Percentiles rank a stretch among this genome's conserved stretches.
These are phyloP conservation scores for Habroteleia sp. DNA, from an alignment of 2,888 invertebrate genomes.

Conservation along the genomic window DNA sequence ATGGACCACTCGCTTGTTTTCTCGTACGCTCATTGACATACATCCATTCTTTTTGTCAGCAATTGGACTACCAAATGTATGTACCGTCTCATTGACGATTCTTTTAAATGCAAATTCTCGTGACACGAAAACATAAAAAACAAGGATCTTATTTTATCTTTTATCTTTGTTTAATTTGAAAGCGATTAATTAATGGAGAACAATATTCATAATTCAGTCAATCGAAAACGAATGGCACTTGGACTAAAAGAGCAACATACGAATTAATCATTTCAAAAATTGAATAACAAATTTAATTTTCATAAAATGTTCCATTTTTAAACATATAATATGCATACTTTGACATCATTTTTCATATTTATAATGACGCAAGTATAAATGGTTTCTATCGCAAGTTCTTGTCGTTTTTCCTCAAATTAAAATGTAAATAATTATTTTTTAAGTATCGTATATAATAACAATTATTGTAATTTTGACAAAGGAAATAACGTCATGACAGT, in stretches of 20 bases:
- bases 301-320: too few species aligned
- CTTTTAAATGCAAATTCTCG: constrained; percentile 46
- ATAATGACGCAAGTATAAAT: too few species aligned
- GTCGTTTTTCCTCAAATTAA: too few species aligned
- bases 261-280: too few species aligned
- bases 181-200: constrained; percentile 13
- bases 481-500: too few species aligned
- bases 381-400: too few species aligned
- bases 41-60: constrained; percentile 44
- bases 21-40: constrained; percentile 35
- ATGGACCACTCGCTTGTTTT: constrained; percentile 6
- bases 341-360: too few species aligned
- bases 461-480: too few species aligned
- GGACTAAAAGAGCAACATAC: too few species aligned
- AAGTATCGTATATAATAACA: too few species aligned
- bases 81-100: constrained; percentile 40
- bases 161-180: constrained; percentile 15
- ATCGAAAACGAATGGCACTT: constrained; percentile 1
- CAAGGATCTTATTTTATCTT: neutral
- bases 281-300: constrained; percentile 1
- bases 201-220: constrained; percentile 1
- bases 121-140: constrained; percentile 29
- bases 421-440: too few species aligned
- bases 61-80: constrained; percentile 29
- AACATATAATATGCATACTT: too few species aligned